Conservation (phyloP, 2,113 vertebrate species). For the Grantiella picta region DNA sequence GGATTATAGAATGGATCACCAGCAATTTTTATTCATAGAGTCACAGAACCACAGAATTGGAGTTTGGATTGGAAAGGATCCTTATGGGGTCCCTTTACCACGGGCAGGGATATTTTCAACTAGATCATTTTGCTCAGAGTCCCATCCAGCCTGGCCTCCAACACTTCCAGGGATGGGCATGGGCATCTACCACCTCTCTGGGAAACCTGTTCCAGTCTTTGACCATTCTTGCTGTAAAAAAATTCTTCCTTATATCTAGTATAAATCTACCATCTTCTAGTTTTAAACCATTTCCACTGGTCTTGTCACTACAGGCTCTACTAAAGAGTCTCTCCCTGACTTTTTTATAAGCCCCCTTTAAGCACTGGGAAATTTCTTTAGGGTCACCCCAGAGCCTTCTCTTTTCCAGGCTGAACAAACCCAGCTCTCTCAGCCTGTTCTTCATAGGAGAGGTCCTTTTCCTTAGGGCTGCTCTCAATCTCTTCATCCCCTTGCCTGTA, state of each 20-base stretch:
- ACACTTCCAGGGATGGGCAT: neutral
- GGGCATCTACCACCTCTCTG: neutral
- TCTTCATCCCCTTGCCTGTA: neutral
- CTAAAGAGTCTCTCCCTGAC: neutral
- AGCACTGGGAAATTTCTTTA: neutral
- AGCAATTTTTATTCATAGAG: neutral
- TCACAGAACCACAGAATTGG: neutral
- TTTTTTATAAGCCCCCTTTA: neutral
- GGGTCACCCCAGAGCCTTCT: neutral
- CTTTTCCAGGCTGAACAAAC: neutral
- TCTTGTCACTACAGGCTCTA: neutral
- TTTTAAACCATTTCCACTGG: neutral
- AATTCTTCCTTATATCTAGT: neutral
- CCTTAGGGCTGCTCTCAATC: neutral
- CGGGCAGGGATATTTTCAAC: neutral
- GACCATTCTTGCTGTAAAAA: fast-evolving
- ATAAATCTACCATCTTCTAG: neutral
- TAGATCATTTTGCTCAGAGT: neutral
- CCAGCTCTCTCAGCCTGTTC: neutral
- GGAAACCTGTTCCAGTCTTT: neutral
- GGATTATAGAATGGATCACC: neutral
- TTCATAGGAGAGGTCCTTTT: neutral
- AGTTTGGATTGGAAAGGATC: neutral
- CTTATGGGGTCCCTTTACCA: fast-evolving
- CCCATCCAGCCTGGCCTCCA: neutral